Evolutionary conservation across 2,888 invertebrate species (phyloP), one percentile per base, ranked within the genome.

Genomic region (Hyposoter didymator): DNA sequence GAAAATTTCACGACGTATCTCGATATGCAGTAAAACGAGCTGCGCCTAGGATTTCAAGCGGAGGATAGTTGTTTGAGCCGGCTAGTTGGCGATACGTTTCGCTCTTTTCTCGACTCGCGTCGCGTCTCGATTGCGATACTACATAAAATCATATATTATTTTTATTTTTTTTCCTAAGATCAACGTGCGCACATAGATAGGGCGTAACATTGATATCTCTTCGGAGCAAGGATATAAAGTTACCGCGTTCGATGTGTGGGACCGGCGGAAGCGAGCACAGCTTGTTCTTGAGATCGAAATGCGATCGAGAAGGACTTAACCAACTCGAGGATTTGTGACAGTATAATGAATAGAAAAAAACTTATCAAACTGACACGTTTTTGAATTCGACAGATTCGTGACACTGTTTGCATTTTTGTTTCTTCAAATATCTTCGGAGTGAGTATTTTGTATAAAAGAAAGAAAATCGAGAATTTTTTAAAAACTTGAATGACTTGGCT

Each of bases 181-280:
- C 78, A 67, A 64, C 89, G 88, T 87, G 87, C 86, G 90, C 91
- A 70, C 55, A 62, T 43, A 75, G 84, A 28, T 49, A 64, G 80
- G 78, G 73, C 76, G 85, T 85, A 86, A 91, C 90, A 91, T 90
- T 89, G 92, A 92, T 92, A 92, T 90, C 90, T 84, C 78, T 74
- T 84, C 86, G 83, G 82, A 67, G 76, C 74, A 19, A 76, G 55
- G 88, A 75, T 90, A 92, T 93, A 89, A 89, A 86, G 88, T 93
- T 93, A 93, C 93, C 87, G 79, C 87, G 79, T 85, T 90, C 88
- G 87, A 90, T 90, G 90, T 90, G 88, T 90, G 88, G 80, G 84
- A 80, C 85, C 78, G 67, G 67, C 83, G 80, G 83, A 76, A 76
- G 83, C 79, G 49, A 64, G 66, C 32, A 47, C 45, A 67, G 28